Base-by-base conservation (phyloP, 1,140 invertebrate genomes). In the Macrostomum lignano region DNA sequence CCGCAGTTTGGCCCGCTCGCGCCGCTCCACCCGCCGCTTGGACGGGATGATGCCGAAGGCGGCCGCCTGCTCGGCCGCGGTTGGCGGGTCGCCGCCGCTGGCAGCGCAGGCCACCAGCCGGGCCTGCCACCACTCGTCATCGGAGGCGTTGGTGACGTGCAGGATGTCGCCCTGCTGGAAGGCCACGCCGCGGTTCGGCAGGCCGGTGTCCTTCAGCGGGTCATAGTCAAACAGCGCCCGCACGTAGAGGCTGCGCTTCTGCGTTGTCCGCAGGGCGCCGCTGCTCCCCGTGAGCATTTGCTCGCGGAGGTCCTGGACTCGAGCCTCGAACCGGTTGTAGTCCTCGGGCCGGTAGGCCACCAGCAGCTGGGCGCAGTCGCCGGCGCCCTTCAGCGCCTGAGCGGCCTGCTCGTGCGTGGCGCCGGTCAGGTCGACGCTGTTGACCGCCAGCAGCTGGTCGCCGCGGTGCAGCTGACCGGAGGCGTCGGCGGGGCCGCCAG, bases 71-170 rank as follows among this genome's bases (percentile, higher is more conserved):
- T 64, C 65, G 11, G 62, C 59, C 2, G 63, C 45, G 10, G 44
- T 44, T 7, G 47, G 31, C 3, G 21, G 25, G 9, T 21, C 36
- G 3, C 45, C 13, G 41, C 15, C 47, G 29, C 30, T 33, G 19
- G 10, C 3, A 17, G 31, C 35, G 36, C 19, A 17, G 28, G 20
- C 10, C 5, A 67, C 57, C 30, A 60, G 51, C 37, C 66, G 57
- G 17, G 86, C 86, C 55, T 93, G 86, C 88, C 88, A 98, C 88
- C 88, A 98, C 56, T 96, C 84, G 55, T 94, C 86, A 57, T 98
- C 91, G 38, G 76, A 82, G 29, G 86, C 84, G 58, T 98, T 98
- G 20, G 81, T 88, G 31, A 98, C 86, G 55, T 96, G 84, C 31
- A 98, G 61, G 43, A 98, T 93, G 51, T 96, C 88, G 7, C 91